phyloP scores from a whole-genome alignment of 2,797 vertebrate species.

The Myotis planiceps region DNA sequence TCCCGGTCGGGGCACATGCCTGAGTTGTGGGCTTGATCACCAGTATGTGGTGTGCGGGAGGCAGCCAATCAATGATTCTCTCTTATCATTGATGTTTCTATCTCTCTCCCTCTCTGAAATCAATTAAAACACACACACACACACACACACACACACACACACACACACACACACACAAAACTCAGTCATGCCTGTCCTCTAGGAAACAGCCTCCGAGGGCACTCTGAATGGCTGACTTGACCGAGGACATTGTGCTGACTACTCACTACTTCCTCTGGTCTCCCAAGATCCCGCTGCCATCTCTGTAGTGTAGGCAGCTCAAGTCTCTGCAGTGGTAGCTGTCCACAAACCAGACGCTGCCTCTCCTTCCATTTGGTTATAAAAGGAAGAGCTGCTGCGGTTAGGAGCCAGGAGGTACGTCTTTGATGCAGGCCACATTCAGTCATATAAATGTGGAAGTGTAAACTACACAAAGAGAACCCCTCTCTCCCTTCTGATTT shows the following conservation, averaged over 20 bases:
- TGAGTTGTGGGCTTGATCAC: too few relatives aligned
- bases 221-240: not conserved
- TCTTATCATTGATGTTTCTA: too few relatives aligned
- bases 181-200: not conserved
- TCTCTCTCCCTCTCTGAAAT: too few relatives aligned
- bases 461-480: constrained; percentile 69
- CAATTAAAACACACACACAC: too few relatives aligned
- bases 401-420: constrained; percentile 21
- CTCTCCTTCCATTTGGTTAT: not conserved
- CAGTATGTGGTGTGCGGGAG: too few relatives aligned
- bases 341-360: not conserved
- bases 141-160: too few relatives aligned
- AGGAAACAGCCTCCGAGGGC: not conserved
- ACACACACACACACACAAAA: too few relatives aligned
- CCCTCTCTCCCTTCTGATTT: not conserved
- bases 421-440: constrained; percentile 45
- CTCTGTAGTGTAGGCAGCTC: not conserved
- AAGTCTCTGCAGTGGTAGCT: not conserved
- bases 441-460: constrained; percentile 50
- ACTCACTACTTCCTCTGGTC: not conserved
- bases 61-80: too few relatives aligned
- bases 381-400: constrained; percentile 47
- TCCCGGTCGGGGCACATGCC: too few relatives aligned
- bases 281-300: not conserved
- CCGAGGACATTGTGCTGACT: not conserved